Evolutionary conservation across 2,888 invertebrate genomes (phyloP).

Genomic region (Stenodera caucasica): DNA sequence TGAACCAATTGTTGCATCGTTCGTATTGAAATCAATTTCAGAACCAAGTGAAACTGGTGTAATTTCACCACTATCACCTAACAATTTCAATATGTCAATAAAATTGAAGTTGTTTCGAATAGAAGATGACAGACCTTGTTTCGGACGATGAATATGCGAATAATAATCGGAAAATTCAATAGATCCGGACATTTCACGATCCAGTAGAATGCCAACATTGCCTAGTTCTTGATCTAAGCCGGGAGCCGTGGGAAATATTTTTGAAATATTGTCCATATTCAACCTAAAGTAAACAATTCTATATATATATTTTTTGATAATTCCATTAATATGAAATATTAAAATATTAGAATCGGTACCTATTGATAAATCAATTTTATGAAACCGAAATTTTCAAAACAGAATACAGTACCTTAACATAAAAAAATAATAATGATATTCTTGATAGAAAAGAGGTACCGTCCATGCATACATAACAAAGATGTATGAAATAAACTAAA

Average conservation of each 20-base stretch:
- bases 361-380: too few relatives aligned
- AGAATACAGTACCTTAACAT: constrained; percentile 19
- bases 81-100: not conserved
- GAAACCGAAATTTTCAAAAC: constrained; percentile 5
- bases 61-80: constrained; percentile 61
- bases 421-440: not conserved
- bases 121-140: constrained; percentile 32
- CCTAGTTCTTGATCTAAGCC: constrained; percentile 61
- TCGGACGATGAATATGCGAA: constrained; percentile 41
- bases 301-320: too few relatives aligned
- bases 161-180: constrained; percentile 53
- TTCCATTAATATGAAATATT: too few relatives aligned
- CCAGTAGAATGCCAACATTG: constrained; percentile 56
- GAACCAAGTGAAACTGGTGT: constrained; percentile 70
- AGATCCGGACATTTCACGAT: constrained; percentile 47
- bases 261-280: constrained; percentile 52
- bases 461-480: not conserved
- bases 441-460: not conserved
- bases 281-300: constrained; percentile 39
- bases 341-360: not conserved
- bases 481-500: not conserved
- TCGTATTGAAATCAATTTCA: constrained; percentile 68
- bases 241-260: constrained; percentile 61
- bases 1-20: constrained; percentile 69
- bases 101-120: not conserved